Base-by-base conservation (phyloP, 2,797 vertebrate species). In the Propithecus perrieri region DNA sequence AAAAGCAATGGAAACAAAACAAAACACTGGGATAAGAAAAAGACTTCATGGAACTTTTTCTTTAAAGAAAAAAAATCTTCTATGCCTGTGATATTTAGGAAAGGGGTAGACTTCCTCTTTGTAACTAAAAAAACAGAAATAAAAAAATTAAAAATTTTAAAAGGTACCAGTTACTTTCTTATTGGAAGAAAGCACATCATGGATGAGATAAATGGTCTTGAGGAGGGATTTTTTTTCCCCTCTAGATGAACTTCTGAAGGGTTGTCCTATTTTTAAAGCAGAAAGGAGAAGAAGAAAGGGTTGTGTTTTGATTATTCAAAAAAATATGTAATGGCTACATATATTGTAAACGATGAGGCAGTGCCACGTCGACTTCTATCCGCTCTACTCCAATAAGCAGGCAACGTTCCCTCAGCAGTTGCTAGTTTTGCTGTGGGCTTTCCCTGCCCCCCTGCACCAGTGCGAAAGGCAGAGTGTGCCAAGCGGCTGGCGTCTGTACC, bases 351-450 rank as follows among this genome's bases (percentile, higher is more conserved):
- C 97, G 97, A 98, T 95, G 97, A 98, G 98, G 97, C 97, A 97
- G 98, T 92, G 98, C 98, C 98, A 97, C 95, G 89, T 98, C 97
- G 98, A 98, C 98, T 97, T 96, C 97, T 97, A 97, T 98, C 98
- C 97, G 98, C 98, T 98, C 53, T 97, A 98, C 98, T 98, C 98
- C 98, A 98, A 98, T 98, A 98, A 98, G 98, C 98, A 98, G 98
- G 95, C 97, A 96, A 93, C 98, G 63, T 81, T 98, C 97, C 94
- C 94, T 98, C 97, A 41, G 97, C 96, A 95, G 96, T 96, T 97
- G 89, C 96, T 97, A 96, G 96, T 35, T 97, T 96, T 97, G 97
- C 98, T 98, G 98, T 89, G 97, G 98, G 98, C 97, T 94, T 97
- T 95, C 98, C 97, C 97, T 98, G 96, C 97, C 97, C 98, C 97